Conservation (phyloP, 2,888 invertebrate genomes). For the Cyclophora punctaria region DNA sequence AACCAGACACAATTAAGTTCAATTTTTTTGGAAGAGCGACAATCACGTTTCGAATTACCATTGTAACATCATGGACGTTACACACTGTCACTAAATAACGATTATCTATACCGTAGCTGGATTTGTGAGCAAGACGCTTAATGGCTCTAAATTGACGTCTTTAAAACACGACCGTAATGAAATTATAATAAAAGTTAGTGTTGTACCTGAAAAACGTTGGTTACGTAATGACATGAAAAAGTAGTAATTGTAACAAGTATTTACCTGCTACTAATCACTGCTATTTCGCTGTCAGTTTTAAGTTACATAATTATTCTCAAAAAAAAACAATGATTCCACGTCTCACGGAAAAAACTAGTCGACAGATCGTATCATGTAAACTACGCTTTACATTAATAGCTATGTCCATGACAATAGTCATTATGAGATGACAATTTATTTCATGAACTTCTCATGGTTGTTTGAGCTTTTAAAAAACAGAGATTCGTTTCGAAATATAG, state of each 20-base stretch:
- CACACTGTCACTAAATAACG: constrained; percentile 43
- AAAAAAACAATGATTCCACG: constrained; percentile 55
- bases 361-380: constrained; percentile 61
- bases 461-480: constrained; percentile 31
- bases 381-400: constrained; percentile 58
- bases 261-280: constrained; percentile 7
- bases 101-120: constrained; percentile 29
- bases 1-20: constrained; percentile 61
- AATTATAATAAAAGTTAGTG: no score
- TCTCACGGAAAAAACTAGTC: constrained; percentile 51
- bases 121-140: no score
- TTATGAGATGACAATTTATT: constrained; percentile 58
- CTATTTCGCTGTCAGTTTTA: constrained; percentile 50
- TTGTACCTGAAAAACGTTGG: constrained; percentile 22
- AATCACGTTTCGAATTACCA: constrained; percentile 67
- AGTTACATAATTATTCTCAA: constrained; percentile 53
- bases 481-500: constrained; percentile 35
- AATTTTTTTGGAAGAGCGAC: constrained; percentile 63
- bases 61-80: constrained; percentile 53
- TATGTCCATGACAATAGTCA: constrained; percentile 46
- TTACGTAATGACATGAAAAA: constrained; percentile 9
- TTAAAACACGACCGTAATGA: no score
- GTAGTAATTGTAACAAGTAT: no score
- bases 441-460: constrained; percentile 46
- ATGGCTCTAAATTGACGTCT: no score